These are phyloP conservation scores for Graphium colonna DNA, from an alignment of 2,888 invertebrate genomes.

Conservation along the genomic window DNA sequence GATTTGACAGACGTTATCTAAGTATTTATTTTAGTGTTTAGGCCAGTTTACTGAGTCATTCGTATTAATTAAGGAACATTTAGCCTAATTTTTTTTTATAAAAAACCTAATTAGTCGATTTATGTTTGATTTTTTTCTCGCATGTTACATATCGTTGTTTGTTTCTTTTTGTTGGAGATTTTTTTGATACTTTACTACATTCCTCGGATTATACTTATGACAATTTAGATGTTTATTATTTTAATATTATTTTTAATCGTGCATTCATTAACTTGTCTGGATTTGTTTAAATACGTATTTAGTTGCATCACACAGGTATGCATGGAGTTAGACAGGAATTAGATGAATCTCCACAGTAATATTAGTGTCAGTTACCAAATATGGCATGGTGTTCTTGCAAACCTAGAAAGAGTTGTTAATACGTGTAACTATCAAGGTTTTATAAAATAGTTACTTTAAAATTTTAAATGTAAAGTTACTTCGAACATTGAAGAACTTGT, in stretches of 20 bases:
- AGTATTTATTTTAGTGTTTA: slow-evolving; percentile 73
- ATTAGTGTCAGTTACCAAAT: background rate
- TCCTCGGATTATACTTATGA: slow-evolving; percentile 49
- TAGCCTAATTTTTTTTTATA: slow-evolving; percentile 46
- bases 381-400: background rate
- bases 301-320: background rate
- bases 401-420: too few species aligned
- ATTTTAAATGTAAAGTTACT: too few species aligned
- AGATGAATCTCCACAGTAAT: background rate
- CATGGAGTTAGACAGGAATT: background rate
- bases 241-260: slow-evolving; percentile 29
- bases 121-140: slow-evolving; percentile 39
- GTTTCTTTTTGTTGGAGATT: slow-evolving; percentile 61
- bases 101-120: slow-evolving; percentile 39
- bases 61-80: slow-evolving; percentile 37
- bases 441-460: too few species aligned
- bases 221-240: slow-evolving; percentile 26
- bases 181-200: slow-evolving; percentile 56
- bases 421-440: too few species aligned
- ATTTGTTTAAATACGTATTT: background rate
- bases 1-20: slow-evolving; percentile 40
- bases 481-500: too few species aligned
- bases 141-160: slow-evolving; percentile 61
- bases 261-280: background rate
- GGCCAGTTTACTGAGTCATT: slow-evolving; percentile 77